Evolutionary conservation across 2,888 invertebrate genomes (phyloP).

Genomic region (Hirtodrosophila duncani): DNA sequence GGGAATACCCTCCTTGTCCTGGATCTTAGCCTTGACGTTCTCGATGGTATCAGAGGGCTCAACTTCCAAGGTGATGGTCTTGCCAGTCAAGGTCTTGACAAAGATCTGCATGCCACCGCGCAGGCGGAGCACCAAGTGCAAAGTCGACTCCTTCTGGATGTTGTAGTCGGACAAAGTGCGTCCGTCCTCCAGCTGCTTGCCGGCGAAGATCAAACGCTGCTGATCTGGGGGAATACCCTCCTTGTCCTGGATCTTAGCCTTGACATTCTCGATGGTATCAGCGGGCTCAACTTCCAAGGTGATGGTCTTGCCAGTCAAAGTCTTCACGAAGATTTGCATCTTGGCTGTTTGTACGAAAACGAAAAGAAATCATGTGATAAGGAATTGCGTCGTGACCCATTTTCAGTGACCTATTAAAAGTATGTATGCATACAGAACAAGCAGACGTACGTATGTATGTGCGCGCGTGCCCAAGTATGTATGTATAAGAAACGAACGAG

Average conservation of each 20-base stretch:
- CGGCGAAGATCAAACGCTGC: constrained; percentile 21
- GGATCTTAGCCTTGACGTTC: constrained; percentile 10
- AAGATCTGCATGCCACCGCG: constrained; percentile 15
- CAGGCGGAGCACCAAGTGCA: constrained; percentile 9
- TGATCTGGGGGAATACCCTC: constrained; percentile 30
- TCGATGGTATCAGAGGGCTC: constrained; percentile 12
- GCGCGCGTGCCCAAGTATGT: not conserved
- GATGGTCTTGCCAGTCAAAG: constrained; percentile 27
- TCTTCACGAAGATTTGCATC: constrained; percentile 32
- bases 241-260: constrained; percentile 30
- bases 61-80: constrained; percentile 13
- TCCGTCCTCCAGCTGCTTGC: constrained; percentile 14
- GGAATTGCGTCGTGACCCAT: constrained; percentile 25
- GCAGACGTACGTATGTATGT: not conserved
- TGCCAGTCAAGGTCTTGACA: constrained; percentile 12
- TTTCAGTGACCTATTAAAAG: constrained; percentile 16
- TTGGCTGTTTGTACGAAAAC: constrained; percentile 7
- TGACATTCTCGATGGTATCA: constrained; percentile 22
- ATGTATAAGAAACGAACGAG: no score
- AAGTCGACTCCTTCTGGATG: constrained; percentile 9
- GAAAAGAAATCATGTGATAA: not conserved
- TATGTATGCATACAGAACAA: constrained; percentile 5
- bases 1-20: constrained; percentile 14
- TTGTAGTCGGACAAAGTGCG: constrained; percentile 16
- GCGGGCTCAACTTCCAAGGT: constrained; percentile 25